A percentile compares a stretch with the other conserved stretches of the same genome.
Evolutionary conservation across 1,140 invertebrate species (phyloP).

Genomic region (Drosophila orosa): DNA sequence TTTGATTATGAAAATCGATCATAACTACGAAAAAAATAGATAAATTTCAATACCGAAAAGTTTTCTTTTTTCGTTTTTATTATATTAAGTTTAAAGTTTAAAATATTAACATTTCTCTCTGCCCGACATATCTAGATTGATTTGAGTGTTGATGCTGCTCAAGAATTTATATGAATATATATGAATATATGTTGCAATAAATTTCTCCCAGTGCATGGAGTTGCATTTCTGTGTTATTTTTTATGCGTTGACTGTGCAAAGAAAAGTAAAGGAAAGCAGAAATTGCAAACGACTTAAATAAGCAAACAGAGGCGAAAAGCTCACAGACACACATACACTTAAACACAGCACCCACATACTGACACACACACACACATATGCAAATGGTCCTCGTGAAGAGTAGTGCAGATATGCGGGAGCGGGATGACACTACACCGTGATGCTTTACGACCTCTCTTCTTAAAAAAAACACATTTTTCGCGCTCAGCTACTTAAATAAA

Average conservation of each 20-base stretch:
- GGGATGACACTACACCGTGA: conserved; percentile 1
- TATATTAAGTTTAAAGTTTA: no score
- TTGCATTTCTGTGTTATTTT: conserved; percentile 72
- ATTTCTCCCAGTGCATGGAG: conserved; percentile 1
- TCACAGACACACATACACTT: conserved; percentile 8
- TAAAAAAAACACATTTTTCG: conserved; percentile 60
- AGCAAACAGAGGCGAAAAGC: conserved; percentile 65
- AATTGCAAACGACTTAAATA: conserved; percentile 81
- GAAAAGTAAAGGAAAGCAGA: conserved; percentile 68
- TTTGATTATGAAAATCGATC: no score
- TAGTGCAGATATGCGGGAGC: conserved; percentile 9
- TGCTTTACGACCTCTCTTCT: conserved; percentile 55
- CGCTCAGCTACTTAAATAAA: conserved; percentile 75
- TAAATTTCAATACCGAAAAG: no score
- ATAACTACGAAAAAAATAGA: no score
- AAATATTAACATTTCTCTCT: no score
- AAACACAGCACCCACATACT: conserved; percentile 11
- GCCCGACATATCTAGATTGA: no score
- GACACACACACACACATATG: conserved; percentile 24
- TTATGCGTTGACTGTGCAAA: conserved; percentile 76
- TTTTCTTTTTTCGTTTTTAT: no score
- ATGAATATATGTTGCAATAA: no score
- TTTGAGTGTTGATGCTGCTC: no score
- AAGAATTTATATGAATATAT: no score
- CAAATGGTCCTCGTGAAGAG: conserved; percentile 24